phyloP scores from a whole-genome alignment of 2,888 invertebrate species.

The Escarpia spicata region DNA sequence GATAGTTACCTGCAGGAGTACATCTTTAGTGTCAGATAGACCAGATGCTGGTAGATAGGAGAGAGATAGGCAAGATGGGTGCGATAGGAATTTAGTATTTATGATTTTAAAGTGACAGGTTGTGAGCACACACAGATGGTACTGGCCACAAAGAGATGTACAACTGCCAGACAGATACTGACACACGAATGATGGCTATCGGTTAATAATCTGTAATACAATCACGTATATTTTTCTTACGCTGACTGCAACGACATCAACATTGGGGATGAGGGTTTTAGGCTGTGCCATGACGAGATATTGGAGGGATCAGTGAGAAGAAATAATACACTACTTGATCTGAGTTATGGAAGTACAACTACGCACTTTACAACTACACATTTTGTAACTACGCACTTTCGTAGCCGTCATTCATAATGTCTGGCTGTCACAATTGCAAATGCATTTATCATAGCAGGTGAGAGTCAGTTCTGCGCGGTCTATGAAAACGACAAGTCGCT shows the following conservation, averaged over 20 bases:
- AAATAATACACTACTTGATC: background rate
- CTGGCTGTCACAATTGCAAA: background rate
- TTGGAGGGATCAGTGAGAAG: background rate
- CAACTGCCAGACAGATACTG: background rate
- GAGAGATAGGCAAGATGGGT: background rate
- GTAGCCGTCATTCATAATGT: background rate
- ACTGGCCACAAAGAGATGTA: background rate
- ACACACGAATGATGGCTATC: background rate
- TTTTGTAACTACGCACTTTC: background rate
- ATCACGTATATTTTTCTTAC: background rate
- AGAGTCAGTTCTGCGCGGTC: background rate
- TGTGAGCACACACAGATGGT: background rate
- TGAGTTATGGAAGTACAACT: background rate
- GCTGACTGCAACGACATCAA: background rate
- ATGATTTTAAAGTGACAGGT: background rate
- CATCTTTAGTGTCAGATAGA: background rate
- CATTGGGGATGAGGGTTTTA: background rate
- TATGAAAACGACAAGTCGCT: background rate
- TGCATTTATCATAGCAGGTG: background rate
- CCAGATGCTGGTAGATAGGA: background rate
- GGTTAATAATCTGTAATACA: background rate
- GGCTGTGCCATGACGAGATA: background rate
- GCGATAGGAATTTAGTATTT: background rate
- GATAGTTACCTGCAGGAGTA: background rate
- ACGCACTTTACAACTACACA: background rate